Conservation (phyloP, 1,140 invertebrate species). For the Aphis craccivora region DNA sequence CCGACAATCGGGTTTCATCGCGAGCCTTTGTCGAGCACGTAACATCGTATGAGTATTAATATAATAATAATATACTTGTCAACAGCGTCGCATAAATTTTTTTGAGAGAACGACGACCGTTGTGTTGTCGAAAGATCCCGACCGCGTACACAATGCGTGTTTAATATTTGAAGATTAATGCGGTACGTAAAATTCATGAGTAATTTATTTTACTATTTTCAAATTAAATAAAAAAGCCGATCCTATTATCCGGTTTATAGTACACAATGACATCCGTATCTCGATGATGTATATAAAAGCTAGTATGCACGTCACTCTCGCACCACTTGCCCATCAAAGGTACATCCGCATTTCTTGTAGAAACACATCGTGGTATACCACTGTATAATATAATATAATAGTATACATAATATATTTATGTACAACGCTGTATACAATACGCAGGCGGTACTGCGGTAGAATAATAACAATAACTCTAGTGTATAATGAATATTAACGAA, state of each 20-base stretch:
- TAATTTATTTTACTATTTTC: slow-evolving; percentile 17
- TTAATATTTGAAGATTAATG: neutral
- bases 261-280: neutral
- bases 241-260: neutral
- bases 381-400: neutral
- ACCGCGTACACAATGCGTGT: neutral
- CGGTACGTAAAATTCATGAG: neutral
- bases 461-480: neutral
- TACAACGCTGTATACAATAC: neutral
- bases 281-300: neutral
- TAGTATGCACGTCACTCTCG: neutral
- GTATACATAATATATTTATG: neutral
- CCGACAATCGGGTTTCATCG: slow-evolving; percentile 34
- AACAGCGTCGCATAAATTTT: neutral
- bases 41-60: neutral
- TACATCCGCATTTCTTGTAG: slow-evolving; percentile 11
- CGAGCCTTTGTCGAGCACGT: slow-evolving; percentile 18
- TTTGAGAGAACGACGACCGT: neutral
- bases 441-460: neutral
- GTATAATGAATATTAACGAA: neutral
- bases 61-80: neutral
- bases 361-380: neutral
- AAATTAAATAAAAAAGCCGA: neutral
- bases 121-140: neutral
- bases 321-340: neutral